These are phyloP conservation scores for Platichthys flesus DNA, from an alignment of 2,113 vertebrate genomes.

Conservation along the genomic window DNA sequence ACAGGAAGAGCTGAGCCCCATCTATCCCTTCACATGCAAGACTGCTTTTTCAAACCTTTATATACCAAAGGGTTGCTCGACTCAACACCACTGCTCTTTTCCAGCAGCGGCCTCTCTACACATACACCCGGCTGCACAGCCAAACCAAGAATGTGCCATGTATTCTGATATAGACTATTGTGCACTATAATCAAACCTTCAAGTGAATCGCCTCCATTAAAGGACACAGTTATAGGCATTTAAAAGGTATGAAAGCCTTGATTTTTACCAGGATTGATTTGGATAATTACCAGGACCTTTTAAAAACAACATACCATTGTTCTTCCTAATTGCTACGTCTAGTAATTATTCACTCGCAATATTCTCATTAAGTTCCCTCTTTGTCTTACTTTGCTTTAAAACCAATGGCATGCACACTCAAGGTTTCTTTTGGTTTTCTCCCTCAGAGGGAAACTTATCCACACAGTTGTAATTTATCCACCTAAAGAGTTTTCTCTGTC, in stretches of 20 bases:
- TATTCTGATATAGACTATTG: not conserved
- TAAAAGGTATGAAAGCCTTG: slow-evolving; percentile 1
- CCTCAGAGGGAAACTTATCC: slow-evolving; percentile 21
- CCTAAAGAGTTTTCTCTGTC: slow-evolving; percentile 17
- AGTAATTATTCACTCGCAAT: slow-evolving; percentile 29
- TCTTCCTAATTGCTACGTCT: slow-evolving; percentile 19
- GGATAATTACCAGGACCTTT: slow-evolving; percentile 32
- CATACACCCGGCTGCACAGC: not conserved
- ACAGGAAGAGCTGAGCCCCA: slow-evolving; percentile 58
- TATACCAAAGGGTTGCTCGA: slow-evolving; percentile 37
- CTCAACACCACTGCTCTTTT: slow-evolving; percentile 48
- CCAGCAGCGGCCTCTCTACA: slow-evolving; percentile 20
- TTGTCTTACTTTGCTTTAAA: slow-evolving; percentile 38
- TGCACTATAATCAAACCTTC: not conserved
- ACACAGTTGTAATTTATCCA: slow-evolving; percentile 27
- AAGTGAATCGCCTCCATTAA: not conserved
- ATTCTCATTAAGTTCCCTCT: slow-evolving; percentile 31
- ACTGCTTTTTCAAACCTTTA: slow-evolving; percentile 47
- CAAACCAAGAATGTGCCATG: not conserved
- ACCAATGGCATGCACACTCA: slow-evolving; percentile 15
- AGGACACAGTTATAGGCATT: not conserved
- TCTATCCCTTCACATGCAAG: slow-evolving; percentile 61
- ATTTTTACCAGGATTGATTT: slow-evolving; percentile 7
- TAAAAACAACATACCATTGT: slow-evolving; percentile 17
- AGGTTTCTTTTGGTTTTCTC: slow-evolving; percentile 3